These are phyloP conservation scores for Albula glossodonta DNA, from an alignment of 2,113 vertebrate species.

Conservation along the genomic window DNA sequence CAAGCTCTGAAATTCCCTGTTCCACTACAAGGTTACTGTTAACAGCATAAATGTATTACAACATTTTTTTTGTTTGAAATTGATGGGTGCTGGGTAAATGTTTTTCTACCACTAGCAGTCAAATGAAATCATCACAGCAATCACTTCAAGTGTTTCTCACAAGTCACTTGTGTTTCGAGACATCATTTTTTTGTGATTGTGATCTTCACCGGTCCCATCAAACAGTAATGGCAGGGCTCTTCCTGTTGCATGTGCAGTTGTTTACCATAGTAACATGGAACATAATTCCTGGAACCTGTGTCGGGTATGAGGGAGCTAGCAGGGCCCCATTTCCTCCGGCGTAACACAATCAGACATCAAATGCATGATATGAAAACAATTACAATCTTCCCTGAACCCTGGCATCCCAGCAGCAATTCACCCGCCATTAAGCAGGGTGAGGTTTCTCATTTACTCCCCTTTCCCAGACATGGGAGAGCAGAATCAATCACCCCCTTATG, in stretches of 20 bases:
- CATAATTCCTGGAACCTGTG: neutral
- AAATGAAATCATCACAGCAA: neutral
- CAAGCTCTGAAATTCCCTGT: neutral
- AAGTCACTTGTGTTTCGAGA: neutral
- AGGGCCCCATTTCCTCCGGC: neutral
- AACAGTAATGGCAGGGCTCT: neutral
- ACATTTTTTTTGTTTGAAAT: neutral
- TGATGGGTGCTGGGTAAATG: neutral
- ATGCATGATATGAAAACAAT: conserved; percentile 7
- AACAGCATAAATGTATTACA: neutral
- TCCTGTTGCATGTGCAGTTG: neutral
- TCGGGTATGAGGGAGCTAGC: neutral
- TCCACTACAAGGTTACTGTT: neutral
- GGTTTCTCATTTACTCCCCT: conserved; percentile 18
- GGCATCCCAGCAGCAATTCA: neutral
- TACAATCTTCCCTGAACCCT: conserved; percentile 15
- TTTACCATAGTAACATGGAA: conserved; percentile 11
- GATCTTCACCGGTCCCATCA: neutral
- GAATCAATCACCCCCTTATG: conserved; percentile 31
- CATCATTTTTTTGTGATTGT: neutral
- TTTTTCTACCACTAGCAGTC: neutral
- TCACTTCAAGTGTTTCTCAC: neutral
- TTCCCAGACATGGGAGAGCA: neutral
- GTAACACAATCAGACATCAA: conserved; percentile 20
- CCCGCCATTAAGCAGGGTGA: neutral